Evolutionary conservation across 2,113 vertebrate genomes (phyloP).

Genomic region (Cavia aperea): DNA sequence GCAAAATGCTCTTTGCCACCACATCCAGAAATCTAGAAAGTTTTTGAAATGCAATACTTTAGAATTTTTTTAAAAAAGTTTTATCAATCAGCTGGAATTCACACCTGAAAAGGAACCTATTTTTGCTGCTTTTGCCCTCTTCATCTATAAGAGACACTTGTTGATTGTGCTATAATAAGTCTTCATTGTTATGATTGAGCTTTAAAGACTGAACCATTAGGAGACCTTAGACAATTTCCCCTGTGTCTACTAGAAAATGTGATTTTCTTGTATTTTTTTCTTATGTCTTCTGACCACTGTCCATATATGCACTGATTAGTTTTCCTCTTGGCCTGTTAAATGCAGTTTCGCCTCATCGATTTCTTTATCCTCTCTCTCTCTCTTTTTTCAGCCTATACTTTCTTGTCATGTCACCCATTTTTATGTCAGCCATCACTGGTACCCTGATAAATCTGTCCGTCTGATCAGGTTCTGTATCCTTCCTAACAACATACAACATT

Average conservation of each 20-base stretch:
- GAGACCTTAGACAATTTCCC: conserved; percentile 26
- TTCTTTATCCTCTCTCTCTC: neutral
- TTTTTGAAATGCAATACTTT: neutral
- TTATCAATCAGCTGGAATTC: neutral
- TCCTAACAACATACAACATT: neutral
- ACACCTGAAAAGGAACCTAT: neutral
- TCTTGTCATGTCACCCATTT: neutral
- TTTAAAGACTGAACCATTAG: neutral
- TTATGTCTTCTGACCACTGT: neutral
- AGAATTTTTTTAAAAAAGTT: neutral
- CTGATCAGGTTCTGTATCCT: neutral
- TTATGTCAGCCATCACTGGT: neutral
- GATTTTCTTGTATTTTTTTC: conserved; percentile 26
- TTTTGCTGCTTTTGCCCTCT: conserved; percentile 2
- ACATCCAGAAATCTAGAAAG: neutral
- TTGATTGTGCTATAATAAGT: conserved; percentile 10
- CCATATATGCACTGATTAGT: neutral
- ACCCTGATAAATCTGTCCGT: neutral
- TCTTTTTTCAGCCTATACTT: neutral
- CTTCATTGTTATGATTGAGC: conserved; percentile 12
- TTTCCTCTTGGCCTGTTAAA: neutral
- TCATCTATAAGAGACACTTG: neutral
- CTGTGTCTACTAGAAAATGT: conserved; percentile 19
- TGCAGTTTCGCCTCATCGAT: neutral
- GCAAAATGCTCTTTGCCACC: neutral